These are phyloP conservation scores for Calameuta filiformis DNA, from an alignment of 2,888 invertebrate genomes.

Conservation along the genomic window DNA sequence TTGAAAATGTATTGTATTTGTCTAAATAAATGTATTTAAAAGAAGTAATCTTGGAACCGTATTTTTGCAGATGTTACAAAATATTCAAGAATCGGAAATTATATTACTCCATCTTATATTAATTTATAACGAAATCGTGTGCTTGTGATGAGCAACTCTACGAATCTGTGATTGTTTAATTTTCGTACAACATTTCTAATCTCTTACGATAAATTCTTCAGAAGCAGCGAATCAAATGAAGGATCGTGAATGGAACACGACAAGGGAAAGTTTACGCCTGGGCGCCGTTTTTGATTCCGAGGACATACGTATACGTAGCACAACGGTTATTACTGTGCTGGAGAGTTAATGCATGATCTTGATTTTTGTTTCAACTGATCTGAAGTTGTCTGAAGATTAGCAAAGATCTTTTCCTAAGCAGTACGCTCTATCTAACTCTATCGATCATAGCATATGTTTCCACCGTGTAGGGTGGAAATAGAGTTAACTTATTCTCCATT, in stretches of 20 bases:
- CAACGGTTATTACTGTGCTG: not conserved
- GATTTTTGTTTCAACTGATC: not conserved
- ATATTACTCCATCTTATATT: not conserved
- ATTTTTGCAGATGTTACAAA: not conserved
- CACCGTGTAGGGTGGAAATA: no score
- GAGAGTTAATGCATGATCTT: not conserved
- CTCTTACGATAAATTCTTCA: not conserved
- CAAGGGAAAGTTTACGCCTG: not conserved
- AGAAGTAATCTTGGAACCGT: conserved; percentile 1
- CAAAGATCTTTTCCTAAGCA: no score
- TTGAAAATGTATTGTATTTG: conserved; percentile 25
- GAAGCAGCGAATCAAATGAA: not conserved
- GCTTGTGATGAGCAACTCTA: not conserved
- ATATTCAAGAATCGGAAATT: not conserved
- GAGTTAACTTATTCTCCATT: no score
- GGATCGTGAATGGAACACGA: no score
- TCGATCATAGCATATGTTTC: no score
- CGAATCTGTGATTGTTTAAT: no score
- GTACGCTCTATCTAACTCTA: no score
- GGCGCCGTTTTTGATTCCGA: not conserved
- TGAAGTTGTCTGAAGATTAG: no score
- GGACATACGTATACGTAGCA: no score
- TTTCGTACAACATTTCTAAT: not conserved
- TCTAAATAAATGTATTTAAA: conserved; percentile 29
- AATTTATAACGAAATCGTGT: not conserved